A percentile compares a stretch with the other conserved stretches of the same genome.
Evolutionary conservation across 2,113 vertebrate species (phyloP).

Genomic region (Trematocara zebra): DNA sequence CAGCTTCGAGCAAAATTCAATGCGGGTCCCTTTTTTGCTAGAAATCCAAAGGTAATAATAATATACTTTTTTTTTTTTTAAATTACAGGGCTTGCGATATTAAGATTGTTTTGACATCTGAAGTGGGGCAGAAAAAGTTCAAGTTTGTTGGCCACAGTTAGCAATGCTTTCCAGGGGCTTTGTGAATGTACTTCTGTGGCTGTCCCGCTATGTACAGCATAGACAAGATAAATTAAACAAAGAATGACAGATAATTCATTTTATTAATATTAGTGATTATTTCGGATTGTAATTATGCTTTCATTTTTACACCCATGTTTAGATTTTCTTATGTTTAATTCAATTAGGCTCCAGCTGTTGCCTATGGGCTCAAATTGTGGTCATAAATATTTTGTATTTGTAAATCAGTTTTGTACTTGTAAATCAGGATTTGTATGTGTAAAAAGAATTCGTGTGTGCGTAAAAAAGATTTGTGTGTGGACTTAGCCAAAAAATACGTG

Average conservation of each 20-base stretch:
- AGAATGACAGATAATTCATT: neutral
- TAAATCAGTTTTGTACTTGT: too few species aligned
- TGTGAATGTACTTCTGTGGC: neutral
- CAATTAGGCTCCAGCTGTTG: neutral
- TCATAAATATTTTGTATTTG: too few species aligned
- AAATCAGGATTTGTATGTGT: too few species aligned
- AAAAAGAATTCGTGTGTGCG: too few species aligned
- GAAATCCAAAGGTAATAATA: neutral
- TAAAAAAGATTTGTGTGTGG: too few species aligned
- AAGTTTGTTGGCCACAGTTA: neutral
- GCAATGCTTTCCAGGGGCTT: neutral
- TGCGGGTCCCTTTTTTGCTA: neutral
- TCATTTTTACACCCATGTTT: neutral
- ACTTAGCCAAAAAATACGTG: too few species aligned
- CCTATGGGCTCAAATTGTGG: neutral
- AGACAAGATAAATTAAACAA: neutral
- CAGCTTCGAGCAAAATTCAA: neutral
- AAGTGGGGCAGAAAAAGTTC: neutral
- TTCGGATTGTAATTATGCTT: neutral
- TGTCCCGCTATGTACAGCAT: neutral
- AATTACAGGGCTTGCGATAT: neutral
- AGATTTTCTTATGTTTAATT: neutral
- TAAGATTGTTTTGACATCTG: neutral
- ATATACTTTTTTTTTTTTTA: accelerated
- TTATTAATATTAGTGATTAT: neutral